A percentile compares a stretch with the other conserved stretches of the same genome.
phyloP scores from a whole-genome alignment of 1,140 invertebrate species.

The Zaprionus tsacasi region DNA sequence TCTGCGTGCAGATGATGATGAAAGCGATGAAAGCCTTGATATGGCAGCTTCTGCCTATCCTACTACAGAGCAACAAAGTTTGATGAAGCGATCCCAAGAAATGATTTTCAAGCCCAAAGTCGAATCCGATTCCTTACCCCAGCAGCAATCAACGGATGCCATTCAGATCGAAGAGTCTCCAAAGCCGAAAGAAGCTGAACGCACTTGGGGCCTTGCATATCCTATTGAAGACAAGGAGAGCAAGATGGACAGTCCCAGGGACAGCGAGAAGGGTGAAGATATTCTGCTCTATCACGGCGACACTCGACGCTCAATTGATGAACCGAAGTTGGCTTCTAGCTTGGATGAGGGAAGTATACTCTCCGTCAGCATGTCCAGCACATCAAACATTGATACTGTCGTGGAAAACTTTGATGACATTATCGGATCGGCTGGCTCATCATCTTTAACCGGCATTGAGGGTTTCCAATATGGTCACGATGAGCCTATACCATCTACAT shows the following conservation, averaged over 20 bases:
- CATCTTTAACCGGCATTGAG: slow-evolving; percentile 79
- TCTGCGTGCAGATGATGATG: slow-evolving; percentile 69
- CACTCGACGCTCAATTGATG: slow-evolving; percentile 69
- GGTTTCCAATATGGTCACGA: slow-evolving; percentile 74
- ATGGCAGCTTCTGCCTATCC: slow-evolving; percentile 52
- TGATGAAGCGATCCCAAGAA: slow-evolving; percentile 95
- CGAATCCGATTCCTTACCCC: slow-evolving; percentile 56
- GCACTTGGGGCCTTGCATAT: slow-evolving; percentile 74
- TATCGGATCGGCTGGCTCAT: slow-evolving; percentile 85
- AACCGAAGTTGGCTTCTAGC: slow-evolving; percentile 85
- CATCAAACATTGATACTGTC: slow-evolving; percentile 86
- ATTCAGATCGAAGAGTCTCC: slow-evolving; percentile 74
- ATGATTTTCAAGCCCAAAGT: slow-evolving; percentile 92
- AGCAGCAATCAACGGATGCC: slow-evolving; percentile 30
- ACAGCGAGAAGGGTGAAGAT: slow-evolving; percentile 68
- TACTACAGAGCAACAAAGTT: slow-evolving; percentile 85
- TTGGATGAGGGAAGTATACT: slow-evolving; percentile 86
- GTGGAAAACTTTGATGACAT: slow-evolving; percentile 86
- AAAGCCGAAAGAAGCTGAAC: slow-evolving; percentile 73
- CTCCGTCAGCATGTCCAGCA: slow-evolving; percentile 86
- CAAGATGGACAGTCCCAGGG: slow-evolving; percentile 64
- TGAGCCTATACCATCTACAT: slow-evolving; percentile 76
- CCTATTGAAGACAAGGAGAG: slow-evolving; percentile 68
- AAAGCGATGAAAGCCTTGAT: slow-evolving; percentile 75
- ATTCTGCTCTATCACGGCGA: slow-evolving; percentile 75